Conservation (phyloP, 1,140 invertebrate species). For the Diorhabda carinulata region DNA sequence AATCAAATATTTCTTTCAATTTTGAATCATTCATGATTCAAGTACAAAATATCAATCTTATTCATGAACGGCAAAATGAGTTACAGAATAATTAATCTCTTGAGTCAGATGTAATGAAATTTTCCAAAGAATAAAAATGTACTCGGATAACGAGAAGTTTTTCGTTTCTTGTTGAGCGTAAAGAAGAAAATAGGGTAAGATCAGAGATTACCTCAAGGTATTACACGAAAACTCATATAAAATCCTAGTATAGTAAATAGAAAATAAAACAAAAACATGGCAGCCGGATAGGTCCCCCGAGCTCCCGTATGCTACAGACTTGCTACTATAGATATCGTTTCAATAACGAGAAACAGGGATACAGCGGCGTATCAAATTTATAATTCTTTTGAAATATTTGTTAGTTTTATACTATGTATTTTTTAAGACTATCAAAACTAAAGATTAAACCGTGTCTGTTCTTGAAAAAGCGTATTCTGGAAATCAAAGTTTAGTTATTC, state of each 20-base stretch:
- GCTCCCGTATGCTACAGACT: constrained; percentile 7
- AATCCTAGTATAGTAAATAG: constrained; percentile 27
- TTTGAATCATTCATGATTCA: too few relatives aligned
- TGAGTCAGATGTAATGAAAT: too few relatives aligned
- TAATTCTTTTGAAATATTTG: too few relatives aligned
- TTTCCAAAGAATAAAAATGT: background rate
- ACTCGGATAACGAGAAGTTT: background rate
- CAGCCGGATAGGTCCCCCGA: constrained; percentile 21
- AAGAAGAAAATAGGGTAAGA: constrained; percentile 5
- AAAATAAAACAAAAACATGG: constrained; percentile 31
- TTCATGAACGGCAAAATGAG: too few relatives aligned
- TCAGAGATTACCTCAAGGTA: constrained; percentile 18
- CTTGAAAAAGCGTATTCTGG: too few relatives aligned
- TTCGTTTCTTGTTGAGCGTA: background rate
- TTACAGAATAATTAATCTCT: too few relatives aligned
- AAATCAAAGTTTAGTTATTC: too few relatives aligned
- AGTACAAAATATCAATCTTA: too few relatives aligned
- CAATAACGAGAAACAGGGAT: constrained; percentile 5
- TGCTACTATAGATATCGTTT: constrained; percentile 6
- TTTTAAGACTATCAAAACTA: too few relatives aligned
- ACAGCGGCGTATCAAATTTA: background rate
- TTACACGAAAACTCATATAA: constrained; percentile 24
- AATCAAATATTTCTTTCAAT: too few relatives aligned
- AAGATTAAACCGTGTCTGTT: too few relatives aligned
- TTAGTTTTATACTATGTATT: too few relatives aligned